Conservation (phyloP, 2,888 invertebrate species). For the Leucophenga montana region DNA sequence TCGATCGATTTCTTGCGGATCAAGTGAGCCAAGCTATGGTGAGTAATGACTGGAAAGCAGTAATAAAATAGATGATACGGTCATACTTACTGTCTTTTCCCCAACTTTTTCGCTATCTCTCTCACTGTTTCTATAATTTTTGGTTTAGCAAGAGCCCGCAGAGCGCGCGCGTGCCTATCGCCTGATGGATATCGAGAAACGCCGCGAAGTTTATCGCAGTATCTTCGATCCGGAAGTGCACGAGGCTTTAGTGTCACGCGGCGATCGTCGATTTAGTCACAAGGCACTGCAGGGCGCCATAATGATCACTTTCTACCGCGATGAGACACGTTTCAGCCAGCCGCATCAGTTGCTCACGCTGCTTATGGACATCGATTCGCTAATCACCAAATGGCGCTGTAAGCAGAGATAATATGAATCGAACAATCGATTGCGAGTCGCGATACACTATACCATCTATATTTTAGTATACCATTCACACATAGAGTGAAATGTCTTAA, state of each 20-base stretch:
- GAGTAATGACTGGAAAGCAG: conserved; percentile 49
- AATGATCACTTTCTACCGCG: conserved; percentile 97
- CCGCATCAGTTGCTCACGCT: conserved; percentile 95
- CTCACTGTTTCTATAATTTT: no score
- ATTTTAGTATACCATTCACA: no score
- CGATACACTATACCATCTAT: no score
- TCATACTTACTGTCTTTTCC: neutral
- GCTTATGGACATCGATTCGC: conserved; percentile 97
- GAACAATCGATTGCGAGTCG: no score
- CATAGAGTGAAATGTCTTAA: no score
- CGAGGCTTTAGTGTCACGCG: conserved; percentile 86
- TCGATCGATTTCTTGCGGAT: conserved; percentile 81
- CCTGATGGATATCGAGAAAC: conserved; percentile 83
- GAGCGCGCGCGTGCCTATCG: conserved; percentile 79
- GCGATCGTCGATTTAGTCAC: conserved; percentile 85
- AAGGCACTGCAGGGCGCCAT: conserved; percentile 96
- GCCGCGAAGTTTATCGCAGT: conserved; percentile 88
- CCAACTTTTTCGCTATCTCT: neutral
- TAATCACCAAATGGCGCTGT: conserved; percentile 99
- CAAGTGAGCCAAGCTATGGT: conserved; percentile 77
- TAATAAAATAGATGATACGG: no score
- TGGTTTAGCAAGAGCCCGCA: conserved; percentile 76
- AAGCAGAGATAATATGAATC: conserved; percentile 69
- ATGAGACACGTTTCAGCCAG: conserved; percentile 97
- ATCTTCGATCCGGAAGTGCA: conserved; percentile 91